Evolutionary conservation across 23 tunicate species (phyloP), one percentile per base, ranked within the genome.

Genomic region (Halocynthia aurantium): DNA sequence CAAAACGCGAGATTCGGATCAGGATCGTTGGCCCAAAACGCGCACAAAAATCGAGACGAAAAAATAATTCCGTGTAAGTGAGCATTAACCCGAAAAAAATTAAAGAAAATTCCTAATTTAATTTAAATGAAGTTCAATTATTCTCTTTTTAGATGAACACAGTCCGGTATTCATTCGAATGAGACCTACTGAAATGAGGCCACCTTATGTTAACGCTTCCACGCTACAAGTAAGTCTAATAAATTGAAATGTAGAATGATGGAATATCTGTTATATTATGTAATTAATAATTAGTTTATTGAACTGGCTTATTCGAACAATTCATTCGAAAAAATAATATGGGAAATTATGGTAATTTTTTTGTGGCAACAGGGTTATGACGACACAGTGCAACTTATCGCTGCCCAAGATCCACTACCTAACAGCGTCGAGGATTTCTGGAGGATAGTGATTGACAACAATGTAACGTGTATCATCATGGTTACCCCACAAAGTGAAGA

Each of bases 371-470:
- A 92, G 98, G 72, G 71, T 69, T 92, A 92, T 75, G 92, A 92
- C 80, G 83, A 70, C 15, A 77, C 76, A 10, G 55, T 69, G 65
- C 69, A 80, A 8, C 22, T 92, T 12, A 92, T 92, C 51, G 88
- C 86, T 51, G 72, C 98, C 52, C 98, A 92, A 74, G 84, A 69
- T 50, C 98, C 98, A 6, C 22, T 82, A 65, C 50, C 80, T 44
- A 73, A 66, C 67, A 79, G 84, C 2, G 52, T 54, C 6, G 98
- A 92, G 73, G 92, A 86, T 78, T 86, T 92, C 62, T 92, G 98
- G 98, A 83, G 98, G 8, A 62, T 92, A 63, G 81, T 92, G 75
- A 65, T 78, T 21, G 98, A 92, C 72, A 92, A 92, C 53, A 31
- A 82, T 67, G 98, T 92, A 84, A 82, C 82, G 17, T 79, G 85